phyloP scores from a whole-genome alignment of 1,140 invertebrate genomes.

The Sarcophaga peregrina region DNA sequence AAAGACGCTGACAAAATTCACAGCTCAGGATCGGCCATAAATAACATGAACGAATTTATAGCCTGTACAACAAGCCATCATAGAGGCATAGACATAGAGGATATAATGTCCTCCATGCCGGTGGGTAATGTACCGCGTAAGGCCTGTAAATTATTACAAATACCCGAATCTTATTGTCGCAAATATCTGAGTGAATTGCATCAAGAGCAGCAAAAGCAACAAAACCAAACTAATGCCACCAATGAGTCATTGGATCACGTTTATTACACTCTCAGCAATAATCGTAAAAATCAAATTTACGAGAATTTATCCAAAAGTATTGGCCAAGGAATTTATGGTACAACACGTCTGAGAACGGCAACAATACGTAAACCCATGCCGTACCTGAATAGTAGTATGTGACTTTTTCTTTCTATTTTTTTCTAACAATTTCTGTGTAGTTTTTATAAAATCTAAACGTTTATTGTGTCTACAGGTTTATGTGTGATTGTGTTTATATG shows the following conservation, averaged over 20 bases:
- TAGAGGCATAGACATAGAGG: conserved; percentile 52
- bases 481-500: not conserved
- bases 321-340: conserved; percentile 53
- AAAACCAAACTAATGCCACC: not conserved
- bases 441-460: not conserved
- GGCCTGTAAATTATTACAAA: conserved; percentile 61
- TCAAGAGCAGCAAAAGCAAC: not conserved
- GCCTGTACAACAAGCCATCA: not conserved
- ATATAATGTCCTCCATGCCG: conserved; percentile 55
- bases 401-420: conserved; percentile 8
- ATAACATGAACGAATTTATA: not conserved
- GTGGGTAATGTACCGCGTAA: conserved; percentile 58
- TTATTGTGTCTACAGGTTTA: not conserved
- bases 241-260: not conserved
- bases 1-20: not conserved
- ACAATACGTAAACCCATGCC: conserved; percentile 63
- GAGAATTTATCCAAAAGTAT: conserved; percentile 32
- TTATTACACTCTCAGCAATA: not conserved
- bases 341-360: conserved; percentile 61
- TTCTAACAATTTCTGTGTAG: not conserved
- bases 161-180: conserved; percentile 56
- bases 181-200: conserved; percentile 43
- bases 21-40: no score
- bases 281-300: conserved; percentile 37
- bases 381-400: conserved; percentile 64